phyloP scores from a whole-genome alignment of 2,888 invertebrate species.

The Limenitis camilla region DNA sequence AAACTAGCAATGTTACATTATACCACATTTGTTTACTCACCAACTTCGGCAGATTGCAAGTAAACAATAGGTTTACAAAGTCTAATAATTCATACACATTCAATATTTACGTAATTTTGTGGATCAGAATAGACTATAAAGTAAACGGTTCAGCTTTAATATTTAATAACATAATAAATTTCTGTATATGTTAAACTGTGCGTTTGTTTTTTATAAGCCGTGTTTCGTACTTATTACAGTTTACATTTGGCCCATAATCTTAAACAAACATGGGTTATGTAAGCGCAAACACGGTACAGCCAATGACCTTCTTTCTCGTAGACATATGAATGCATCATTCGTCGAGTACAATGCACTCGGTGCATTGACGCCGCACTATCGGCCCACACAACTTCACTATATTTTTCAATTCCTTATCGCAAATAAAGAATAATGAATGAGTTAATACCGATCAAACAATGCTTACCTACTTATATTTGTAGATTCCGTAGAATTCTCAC shows the following conservation, averaged over 20 bases:
- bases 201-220: conserved; percentile 12
- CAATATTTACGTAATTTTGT: background rate
- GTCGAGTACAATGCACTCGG: conserved; percentile 58
- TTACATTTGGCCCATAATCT: conserved; percentile 37
- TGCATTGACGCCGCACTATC: conserved; percentile 53
- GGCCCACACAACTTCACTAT: conserved; percentile 59
- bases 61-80: background rate
- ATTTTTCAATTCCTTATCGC: conserved; percentile 45
- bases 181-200: background rate
- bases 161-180: background rate
- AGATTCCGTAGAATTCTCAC: too few species aligned
- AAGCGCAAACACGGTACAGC: conserved; percentile 52
- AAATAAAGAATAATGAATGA: conserved; percentile 31
- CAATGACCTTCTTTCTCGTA: conserved; percentile 60
- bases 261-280: conserved; percentile 54
- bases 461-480: background rate
- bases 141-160: background rate
- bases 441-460: conserved; percentile 9
- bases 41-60: background rate
- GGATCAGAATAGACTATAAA: background rate
- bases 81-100: background rate
- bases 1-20: conserved; percentile 9
- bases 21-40: conserved; percentile 7
- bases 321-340: conserved; percentile 62
- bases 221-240: conserved; percentile 17